Evolutionary conservation across 2,888 invertebrate species (phyloP), one percentile per base, ranked within the genome.

Genomic region (Hemicrepidius hirtus): DNA sequence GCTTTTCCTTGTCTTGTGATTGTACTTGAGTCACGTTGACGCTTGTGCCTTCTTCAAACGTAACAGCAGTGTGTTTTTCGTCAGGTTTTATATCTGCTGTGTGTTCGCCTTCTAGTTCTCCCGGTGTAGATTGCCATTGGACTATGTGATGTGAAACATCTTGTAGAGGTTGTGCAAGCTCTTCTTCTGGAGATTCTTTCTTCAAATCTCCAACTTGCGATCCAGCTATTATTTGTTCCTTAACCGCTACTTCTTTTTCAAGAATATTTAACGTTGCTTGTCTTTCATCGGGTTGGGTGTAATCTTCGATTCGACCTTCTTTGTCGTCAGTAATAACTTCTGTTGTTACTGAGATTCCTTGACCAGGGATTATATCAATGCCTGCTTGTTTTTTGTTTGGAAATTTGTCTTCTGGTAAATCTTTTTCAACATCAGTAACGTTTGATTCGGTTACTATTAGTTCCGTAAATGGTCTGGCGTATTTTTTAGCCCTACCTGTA

Each of bases 261-360:
- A 88, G 85, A 32, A 92, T 80, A 72, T 89, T 88, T 20, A 89
- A 70, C 68, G 85, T 88, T 20, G 93, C 93, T 80, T 85, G 88
- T 41, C 86, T 87, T 76, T 86, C 82, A 63, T 84, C 81, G n/a
- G 87, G 86, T 68, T 80, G 80, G 76, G 86, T 82, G 37, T 84
- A 81, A 73, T 83, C 79, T 18, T 82, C 84, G 32, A 90, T 84
- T 72, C 81, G 86, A 84, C 86, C 84, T 87, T 91, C 91, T 82
- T 84, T 88, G 57, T 90, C 86, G 72, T 86, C 85, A 3, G 88
- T 82, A 55, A 90, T 77, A 3, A 90, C 81, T 86, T 92, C 91
- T 9, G 89, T 91, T 12, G 89, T 91, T 16, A 93, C 85, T 76
- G 89, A 89, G 68, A 94, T 74, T 78, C 91, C 85, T 86, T 92